Evolutionary conservation across 2,888 invertebrate genomes (phyloP), one percentile per base, ranked within the genome.

Genomic region (Cephus nigrinus): DNA sequence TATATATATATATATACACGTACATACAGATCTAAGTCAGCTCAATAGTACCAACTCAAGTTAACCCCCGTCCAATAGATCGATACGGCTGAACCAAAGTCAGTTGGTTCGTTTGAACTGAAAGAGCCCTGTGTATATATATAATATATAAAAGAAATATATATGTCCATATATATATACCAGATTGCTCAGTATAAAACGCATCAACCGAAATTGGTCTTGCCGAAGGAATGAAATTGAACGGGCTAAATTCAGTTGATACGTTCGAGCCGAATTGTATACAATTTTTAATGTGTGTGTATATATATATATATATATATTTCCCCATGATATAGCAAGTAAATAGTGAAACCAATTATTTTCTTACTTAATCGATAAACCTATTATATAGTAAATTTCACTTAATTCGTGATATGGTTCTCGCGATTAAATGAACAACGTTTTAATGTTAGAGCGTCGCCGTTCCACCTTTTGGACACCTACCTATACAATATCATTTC

Each of bases 371-470:
- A 80, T 80, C 80, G 80, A 76, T 77, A 78, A 75, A 81, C 78
- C 72, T 68, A 81, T 55, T 77, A 69, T 73, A 79, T 76, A 75
- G 85, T 84, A 84, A 88, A 86, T 85, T 86, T 84, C 78, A 82
- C 86, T 86, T 86, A 85, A 84, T 86, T 87, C 84, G 79, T 88
- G 88, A 89, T 89, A 88, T 87, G 88, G 81, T 82, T 85, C 75
- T 81, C 69, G 82, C 82, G 84, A 83, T 81, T 82, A 84, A 86
- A 84, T 83, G 84, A 87, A 77, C 82, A 86, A 85, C 85, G 83
- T 84, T 83, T 80, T 78, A 82, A 84, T 82, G 82, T 55, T 68
- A n/a, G 30, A 71, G 34, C 40, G 35, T 40, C 71, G 30, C 31
- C 75, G 31, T 36, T 68, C 32, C 15, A 68, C 71, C 33, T 12